phyloP scores from a whole-genome alignment of 2,797 vertebrate genomes.

The Gambusia yucatana region DNA sequence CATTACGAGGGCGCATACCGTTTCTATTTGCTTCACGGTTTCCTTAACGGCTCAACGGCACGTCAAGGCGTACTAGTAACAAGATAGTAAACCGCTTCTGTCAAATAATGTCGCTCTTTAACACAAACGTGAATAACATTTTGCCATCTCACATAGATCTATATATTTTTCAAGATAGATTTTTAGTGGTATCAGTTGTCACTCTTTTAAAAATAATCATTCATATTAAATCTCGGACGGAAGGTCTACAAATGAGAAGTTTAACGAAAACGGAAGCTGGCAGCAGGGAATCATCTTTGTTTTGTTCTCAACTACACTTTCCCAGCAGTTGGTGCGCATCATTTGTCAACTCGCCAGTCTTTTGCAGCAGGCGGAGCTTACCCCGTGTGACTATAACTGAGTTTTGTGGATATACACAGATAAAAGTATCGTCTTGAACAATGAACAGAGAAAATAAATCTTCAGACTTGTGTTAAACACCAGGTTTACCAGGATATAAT shows the following conservation, averaged over 20 bases:
- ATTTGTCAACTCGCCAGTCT: background rate
- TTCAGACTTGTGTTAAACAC: background rate
- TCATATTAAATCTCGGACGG: background rate
- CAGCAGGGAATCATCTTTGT: background rate
- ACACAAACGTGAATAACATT: too few species aligned
- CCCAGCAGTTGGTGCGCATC: background rate
- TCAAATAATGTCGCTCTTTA: background rate
- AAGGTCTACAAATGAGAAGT: background rate
- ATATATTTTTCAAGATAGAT: background rate
- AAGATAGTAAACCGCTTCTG: constrained; percentile 32
- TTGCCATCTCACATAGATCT: background rate
- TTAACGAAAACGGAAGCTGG: constrained; percentile 46
- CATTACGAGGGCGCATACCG: constrained; percentile 32
- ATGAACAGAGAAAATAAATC: background rate
- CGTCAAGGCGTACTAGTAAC: constrained; percentile 1
- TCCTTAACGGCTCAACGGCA: constrained; percentile 24
- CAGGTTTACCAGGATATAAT: background rate
- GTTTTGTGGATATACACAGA: background rate
- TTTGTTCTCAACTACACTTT: background rate
- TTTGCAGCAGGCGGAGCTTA: background rate
- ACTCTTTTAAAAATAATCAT: background rate
- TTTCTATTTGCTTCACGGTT: constrained; percentile 34
- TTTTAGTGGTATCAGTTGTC: background rate
- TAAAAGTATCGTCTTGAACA: background rate
- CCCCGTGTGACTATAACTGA: background rate